These are phyloP conservation scores for Sarcophaga variegata DNA, from an alignment of 2,888 invertebrate genomes.

Conservation along the genomic window DNA sequence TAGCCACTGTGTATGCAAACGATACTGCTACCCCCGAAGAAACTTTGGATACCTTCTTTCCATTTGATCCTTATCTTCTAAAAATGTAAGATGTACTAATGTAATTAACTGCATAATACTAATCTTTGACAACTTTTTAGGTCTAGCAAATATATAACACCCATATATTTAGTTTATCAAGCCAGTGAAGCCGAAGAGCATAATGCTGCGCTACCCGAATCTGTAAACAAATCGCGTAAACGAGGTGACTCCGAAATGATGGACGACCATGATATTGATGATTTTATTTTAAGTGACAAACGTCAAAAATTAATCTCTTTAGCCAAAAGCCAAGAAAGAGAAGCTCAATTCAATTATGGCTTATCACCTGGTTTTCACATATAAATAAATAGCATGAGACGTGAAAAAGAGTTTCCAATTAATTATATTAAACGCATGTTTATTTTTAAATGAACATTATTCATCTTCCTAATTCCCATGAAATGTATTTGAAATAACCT, in stretches of 20 bases:
- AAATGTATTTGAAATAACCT: background rate
- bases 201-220: conserved; percentile 12
- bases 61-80: conserved; percentile 94
- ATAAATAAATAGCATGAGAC: conserved; percentile 43
- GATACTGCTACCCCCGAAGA: conserved; percentile 82
- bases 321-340: conserved; percentile 77
- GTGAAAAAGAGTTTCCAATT: too few species aligned
- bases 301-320: conserved; percentile 75
- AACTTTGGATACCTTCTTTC: conserved; percentile 89
- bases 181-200: conserved; percentile 78
- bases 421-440: background rate
- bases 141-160: conserved; percentile 81
- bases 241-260: conserved; percentile 80
- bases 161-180: conserved; percentile 83
- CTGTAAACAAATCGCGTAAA: conserved; percentile 72
- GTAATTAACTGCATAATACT: conserved; percentile 75
- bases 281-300: conserved; percentile 80
- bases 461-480: conserved; percentile 1
- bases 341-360: conserved; percentile 78
- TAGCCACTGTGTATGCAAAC: conserved; percentile 84
- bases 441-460: conserved; percentile 1
- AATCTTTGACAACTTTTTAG: conserved; percentile 71
- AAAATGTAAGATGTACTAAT: conserved; percentile 80
- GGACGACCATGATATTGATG: conserved; percentile 78
- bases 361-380: conserved; percentile 79